Base-by-base conservation (phyloP, 2,113 vertebrate genomes). In the Campylomormyrus numenius region DNA sequence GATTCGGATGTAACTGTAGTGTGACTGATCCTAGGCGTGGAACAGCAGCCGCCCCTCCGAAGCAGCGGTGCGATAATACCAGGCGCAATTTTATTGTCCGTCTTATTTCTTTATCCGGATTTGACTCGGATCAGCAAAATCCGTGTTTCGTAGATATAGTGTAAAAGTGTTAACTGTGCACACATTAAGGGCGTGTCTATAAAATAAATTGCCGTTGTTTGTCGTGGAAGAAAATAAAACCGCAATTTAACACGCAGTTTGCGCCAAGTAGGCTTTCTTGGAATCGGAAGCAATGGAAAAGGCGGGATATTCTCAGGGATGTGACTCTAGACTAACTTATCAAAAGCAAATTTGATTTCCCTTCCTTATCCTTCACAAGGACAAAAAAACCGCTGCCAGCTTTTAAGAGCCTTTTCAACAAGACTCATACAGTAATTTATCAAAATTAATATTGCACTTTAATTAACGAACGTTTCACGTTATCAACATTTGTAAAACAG, bases 391-490 rank as follows among this genome's bases (percentile, higher is more conserved):
- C 19, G 74, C 35, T 39, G 80, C 6, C 19, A 85, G 7, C 24
- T 48, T 45, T 48, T 46, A 27, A 24, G 83, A 85, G 45, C 19
- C 83, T 50, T 52, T 87, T 19, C 27, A 53, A 56, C 31, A 66
- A 88, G 39, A 84, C 27, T 83, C 4, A 85, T 42, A 50, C 46
- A 56, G 52, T 11, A 53, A 21, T 80, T 77, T 89, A 80, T 89
- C 88, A 89, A 89, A 89, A 88, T 66, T 89, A 80, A 80, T 46
- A 58, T 84, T 89, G 89, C 70, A 88, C 87, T 88, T 88, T 88
- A 88, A 88, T 88, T n/a, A 66, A 88, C 19, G 53, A 35, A 87
- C 35, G 74, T 42, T 42, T 87, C 86, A 56, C 13, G 39, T 24
- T 88, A 24, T 66, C 87, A 88, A 45, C 53, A 42, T 88, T 66